Evolutionary conservation across 2,888 invertebrate species (phyloP), one percentile per base, ranked within the genome.

Genomic region (Oscheius sp.): DNA sequence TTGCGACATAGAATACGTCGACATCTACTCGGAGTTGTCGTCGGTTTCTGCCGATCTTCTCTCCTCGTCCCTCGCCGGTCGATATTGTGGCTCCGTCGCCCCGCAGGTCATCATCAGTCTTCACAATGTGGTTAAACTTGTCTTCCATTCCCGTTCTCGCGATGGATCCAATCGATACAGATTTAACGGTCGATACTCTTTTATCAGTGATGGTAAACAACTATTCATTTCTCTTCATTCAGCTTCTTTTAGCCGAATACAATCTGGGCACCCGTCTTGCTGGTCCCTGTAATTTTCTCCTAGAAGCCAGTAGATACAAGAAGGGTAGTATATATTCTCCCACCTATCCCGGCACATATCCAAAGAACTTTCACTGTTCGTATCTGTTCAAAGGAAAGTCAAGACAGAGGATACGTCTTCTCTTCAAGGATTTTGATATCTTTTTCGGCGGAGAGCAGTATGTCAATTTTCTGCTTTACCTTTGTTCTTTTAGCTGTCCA

Each of bases 371-470:
- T 69, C 77, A 79, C 50, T 85, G 85, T 78, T 73, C 78, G 62
- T 89, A 88, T 78, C 92, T 93, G 88, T 94, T 98, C 89, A 91
- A 92, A 85, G 97, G 97, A 62, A 91, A 91, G 86, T 90, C 91
- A 57, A 92, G 93, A 66, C 94, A 97, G 89, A 90, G 97, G 86
- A 93, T 97, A 82, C 91, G 95, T 77, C 90, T 97, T 82, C 94
- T 94, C 89, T 96, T 97, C 89, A 91, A 94, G 86, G 97, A 97
- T 89, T 97, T 97, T 89, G 96, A 96, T 89, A 91, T 97, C 81
- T 97, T 95, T 90, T 95, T 93, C 89, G 97, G 97, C 83, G 97
- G 96, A 83, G 92, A 94, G 85, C 97, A 97, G 96, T 96, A 89
- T 92, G 94, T 91, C 84, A 17, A 22, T 62, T 57, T 64, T 36